Percentiles rank a stretch among this genome's conserved stretches.
Evolutionary conservation across 2,888 invertebrate genomes (phyloP).

Genomic region (Standfussiana lucernea): DNA sequence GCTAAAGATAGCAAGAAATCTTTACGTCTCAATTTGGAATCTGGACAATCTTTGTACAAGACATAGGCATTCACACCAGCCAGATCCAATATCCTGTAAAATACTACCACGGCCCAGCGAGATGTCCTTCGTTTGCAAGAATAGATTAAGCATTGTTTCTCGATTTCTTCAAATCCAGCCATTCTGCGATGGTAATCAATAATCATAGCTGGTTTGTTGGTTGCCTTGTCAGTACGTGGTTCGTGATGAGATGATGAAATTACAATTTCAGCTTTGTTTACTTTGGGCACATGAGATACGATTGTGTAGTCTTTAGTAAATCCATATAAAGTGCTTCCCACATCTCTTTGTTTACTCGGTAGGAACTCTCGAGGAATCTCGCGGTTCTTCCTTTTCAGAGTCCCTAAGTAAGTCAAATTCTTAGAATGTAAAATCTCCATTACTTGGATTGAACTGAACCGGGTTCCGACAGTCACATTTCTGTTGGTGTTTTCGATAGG

Average conservation of each 20-base stretch:
- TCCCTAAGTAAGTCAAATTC: conserved; percentile 21
- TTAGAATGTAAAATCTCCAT: conserved; percentile 22
- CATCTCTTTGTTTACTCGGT: conserved; percentile 14
- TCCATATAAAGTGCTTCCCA: conserved; percentile 21
- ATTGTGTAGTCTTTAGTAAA: conserved; percentile 23
- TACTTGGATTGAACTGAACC: conserved; percentile 20
- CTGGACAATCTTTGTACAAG: conserved; percentile 23
- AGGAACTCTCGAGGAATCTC: conserved; percentile 18
- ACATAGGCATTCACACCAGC: conserved; percentile 14
- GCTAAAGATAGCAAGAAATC: conserved; percentile 26
- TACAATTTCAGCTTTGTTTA: conserved; percentile 27
- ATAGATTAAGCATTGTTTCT: conserved; percentile 17
- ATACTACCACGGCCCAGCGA: conserved; percentile 20
- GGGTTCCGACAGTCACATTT: conserved; percentile 18
- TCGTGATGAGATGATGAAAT: conserved; percentile 30
- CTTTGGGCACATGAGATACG: conserved; percentile 9
- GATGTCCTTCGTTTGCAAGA: conserved; percentile 18
- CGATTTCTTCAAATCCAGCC: conserved; percentile 21
- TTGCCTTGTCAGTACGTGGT: conserved; percentile 3
- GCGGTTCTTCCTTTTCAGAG: conserved; percentile 10
- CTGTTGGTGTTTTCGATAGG: conserved; percentile 31
- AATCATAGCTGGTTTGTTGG: conserved; percentile 18
- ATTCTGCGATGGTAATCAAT: not conserved
- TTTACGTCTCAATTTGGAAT: conserved; percentile 7
- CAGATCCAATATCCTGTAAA: conserved; percentile 31